Percentiles rank a stretch among this genome's conserved stretches.
Evolutionary conservation across 2,888 invertebrate genomes (phyloP).

Genomic region (Loripinus fragilis): DNA sequence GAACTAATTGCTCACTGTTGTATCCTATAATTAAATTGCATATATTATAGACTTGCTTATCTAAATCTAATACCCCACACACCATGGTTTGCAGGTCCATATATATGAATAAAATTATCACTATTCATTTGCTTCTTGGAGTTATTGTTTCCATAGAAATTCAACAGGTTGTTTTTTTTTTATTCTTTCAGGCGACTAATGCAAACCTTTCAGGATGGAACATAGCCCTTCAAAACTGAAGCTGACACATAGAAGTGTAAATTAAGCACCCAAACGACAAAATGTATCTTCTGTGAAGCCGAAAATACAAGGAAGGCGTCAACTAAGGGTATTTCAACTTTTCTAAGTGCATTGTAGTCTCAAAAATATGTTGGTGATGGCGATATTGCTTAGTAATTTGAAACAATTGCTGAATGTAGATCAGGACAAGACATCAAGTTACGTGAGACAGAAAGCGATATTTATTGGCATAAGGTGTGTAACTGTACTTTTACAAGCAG

Average conservation of each 20-base stretch:
- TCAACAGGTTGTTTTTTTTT: too few relatives aligned
- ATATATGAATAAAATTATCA: too few relatives aligned
- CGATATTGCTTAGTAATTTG: conserved; percentile 2
- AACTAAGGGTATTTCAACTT: neutral
- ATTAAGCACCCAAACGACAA: neutral
- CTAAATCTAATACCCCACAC: too few relatives aligned
- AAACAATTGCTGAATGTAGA: neutral
- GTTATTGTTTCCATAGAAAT: too few relatives aligned
- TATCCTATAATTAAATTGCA: too few relatives aligned
- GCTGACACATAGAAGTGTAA: neutral
- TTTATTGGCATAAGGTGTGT: conserved; percentile 12
- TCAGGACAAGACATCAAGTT: neutral
- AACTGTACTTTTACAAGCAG: conserved; percentile 11
- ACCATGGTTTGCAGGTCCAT: too few relatives aligned
- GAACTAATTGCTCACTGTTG: too few relatives aligned
- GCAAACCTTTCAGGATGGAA: too few relatives aligned
- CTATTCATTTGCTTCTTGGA: too few relatives aligned
- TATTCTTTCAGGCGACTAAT: too few relatives aligned
- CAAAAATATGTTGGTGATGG: neutral
- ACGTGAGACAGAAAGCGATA: neutral
- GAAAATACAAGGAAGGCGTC: too few relatives aligned
- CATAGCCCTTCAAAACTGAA: neutral
- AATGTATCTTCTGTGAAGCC: neutral
- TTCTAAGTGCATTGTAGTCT: neutral
- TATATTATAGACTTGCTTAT: too few relatives aligned